Evolutionary conservation across 2,888 invertebrate genomes (phyloP), one percentile per base, ranked within the genome.

Genomic region (Gasteruption jaculator): DNA sequence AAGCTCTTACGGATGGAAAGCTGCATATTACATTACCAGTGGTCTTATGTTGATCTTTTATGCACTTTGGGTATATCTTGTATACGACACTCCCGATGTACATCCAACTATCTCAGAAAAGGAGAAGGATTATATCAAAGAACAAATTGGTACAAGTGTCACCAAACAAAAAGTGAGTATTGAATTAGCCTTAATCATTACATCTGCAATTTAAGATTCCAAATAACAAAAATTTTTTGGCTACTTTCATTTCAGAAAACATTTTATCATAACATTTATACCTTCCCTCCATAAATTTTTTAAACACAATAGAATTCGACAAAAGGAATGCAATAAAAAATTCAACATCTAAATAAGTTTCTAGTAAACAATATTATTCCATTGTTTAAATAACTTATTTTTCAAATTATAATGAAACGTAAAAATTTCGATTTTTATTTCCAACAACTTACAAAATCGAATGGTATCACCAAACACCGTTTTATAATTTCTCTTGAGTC

Each of bases 21-120:
- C 80, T 58, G 82, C 85, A 2, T 85, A 81, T 61, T 83, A 85
- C 56, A 72, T 79, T 2, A 77, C 83, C 1, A 81, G 79, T 6
- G 74, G 74, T 1, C 65, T 82, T 8, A 76, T 81, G 27, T 39
- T 78, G 0, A 53, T 80, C 5, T 81, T 83, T 61, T 78, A 78
- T 30, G 60, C 66, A 0, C 63, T 81, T 2, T 85, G 86, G 82
- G 78, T 81, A 63, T 76, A 76, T 41, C 63, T 85, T 7, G 80
- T 82, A 0, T 76, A 80, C 1, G 83, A 86, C 54, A 77, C 78
- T 8, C 86, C 86, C 0, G 74, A 75, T 3, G 69, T 73, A 10
- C 84, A 85, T 58, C 78, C 76, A 2, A 76, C 77, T 37, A 85
- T 85, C 24, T 74, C 76, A 2, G 74, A 79, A 11, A 72, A 77